Conservation (phyloP, 2,888 invertebrate species). For the Phaonia tiefii region DNA sequence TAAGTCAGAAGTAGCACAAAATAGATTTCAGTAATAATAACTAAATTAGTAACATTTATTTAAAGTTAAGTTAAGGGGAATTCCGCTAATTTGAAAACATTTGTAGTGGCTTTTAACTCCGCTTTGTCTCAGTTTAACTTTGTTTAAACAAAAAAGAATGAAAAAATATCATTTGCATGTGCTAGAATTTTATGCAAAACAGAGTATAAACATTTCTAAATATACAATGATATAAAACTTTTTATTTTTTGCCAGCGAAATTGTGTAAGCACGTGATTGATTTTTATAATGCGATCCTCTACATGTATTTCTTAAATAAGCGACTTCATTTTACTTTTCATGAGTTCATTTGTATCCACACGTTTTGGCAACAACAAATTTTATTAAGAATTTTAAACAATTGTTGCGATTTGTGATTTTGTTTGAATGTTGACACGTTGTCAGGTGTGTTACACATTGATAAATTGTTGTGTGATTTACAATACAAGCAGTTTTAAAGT, state of each 20-base stretch:
- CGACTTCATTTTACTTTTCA: not conserved
- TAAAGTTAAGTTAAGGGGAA: too few relatives aligned
- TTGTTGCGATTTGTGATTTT: not conserved
- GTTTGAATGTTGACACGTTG: not conserved
- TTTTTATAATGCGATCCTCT: conserved; percentile 13
- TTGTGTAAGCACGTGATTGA: conserved; percentile 43
- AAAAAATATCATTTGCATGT: conserved; percentile 22
- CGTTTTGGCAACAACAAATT: not conserved
- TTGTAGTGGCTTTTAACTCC: too few relatives aligned
- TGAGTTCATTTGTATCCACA: not conserved
- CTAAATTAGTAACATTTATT: too few relatives aligned
- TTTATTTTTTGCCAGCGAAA: not conserved
- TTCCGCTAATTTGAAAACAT: too few relatives aligned
- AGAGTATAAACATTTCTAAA: conserved; percentile 16
- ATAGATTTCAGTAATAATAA: too few relatives aligned
- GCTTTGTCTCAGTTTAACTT: too few relatives aligned
- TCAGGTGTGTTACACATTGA: too few relatives aligned
- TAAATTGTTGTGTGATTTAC: too few relatives aligned
- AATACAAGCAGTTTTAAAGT: too few relatives aligned
- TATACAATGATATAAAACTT: conserved; percentile 18
- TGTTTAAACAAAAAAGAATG: too few relatives aligned
- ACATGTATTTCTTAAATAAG: not conserved
- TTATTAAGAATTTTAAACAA: not conserved
- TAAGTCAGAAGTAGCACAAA: too few relatives aligned
- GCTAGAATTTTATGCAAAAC: too few relatives aligned